Evolutionary conservation across 2,797 vertebrate genomes (phyloP).

Genomic region (Pipistrellus pygmaeus): DNA sequence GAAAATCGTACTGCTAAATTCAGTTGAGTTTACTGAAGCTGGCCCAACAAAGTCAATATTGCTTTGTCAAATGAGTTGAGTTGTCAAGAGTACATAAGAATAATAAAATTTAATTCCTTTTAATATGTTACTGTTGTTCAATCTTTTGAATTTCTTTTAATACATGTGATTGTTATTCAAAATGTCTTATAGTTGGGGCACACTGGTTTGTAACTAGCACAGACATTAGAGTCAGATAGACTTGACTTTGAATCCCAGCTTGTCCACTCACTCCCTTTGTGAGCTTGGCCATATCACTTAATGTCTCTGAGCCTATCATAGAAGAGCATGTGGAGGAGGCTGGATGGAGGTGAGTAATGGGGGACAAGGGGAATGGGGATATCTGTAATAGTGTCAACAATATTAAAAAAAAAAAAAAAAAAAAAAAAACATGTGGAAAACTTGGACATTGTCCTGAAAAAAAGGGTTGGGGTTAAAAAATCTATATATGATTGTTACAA

Average conservation of each 20-base stretch:
- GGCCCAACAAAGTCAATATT: neutral
- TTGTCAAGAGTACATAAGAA: slow-evolving; percentile 3
- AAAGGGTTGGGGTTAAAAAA: neutral
- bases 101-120: slow-evolving; percentile 45
- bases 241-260: neutral
- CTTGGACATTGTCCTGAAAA: neutral
- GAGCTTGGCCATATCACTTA: neutral
- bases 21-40: slow-evolving; percentile 32
- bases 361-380: neutral
- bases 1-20: slow-evolving; percentile 20
- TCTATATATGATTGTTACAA: neutral
- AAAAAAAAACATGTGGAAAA: neutral
- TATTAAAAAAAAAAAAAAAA: neutral
- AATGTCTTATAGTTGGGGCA: neutral
- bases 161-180: neutral
- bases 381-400: neutral
- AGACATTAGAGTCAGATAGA: neutral
- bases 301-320: slow-evolving; percentile 13
- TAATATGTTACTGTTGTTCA: neutral
- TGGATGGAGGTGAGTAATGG: neutral
- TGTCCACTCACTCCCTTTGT: neutral
- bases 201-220: neutral
- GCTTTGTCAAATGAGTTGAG: slow-evolving; percentile 19
- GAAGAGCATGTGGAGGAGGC: neutral
- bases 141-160: neutral